Conservation (phyloP, 2,797 vertebrate species). For the Myotis pilosus region DNA sequence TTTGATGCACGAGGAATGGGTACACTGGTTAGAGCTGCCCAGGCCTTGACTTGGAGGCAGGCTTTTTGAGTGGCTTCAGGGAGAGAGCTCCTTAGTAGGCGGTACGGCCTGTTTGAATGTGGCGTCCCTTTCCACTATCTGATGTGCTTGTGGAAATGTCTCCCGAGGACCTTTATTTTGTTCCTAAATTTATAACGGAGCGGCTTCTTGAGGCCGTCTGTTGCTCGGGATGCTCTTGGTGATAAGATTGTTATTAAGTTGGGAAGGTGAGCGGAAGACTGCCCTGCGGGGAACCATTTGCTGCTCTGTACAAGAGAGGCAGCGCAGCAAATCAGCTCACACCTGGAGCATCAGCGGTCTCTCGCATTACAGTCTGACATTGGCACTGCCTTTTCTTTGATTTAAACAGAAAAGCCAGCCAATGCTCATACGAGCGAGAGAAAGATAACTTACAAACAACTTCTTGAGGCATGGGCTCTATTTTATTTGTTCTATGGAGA, state of each 20-base stretch:
- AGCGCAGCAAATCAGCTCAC: conserved; percentile 41
- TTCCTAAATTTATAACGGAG: conserved; percentile 61
- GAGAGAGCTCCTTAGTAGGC: conserved; percentile 4
- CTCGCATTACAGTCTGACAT: conserved; percentile 53
- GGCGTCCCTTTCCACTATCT: neutral
- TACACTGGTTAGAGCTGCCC: neutral
- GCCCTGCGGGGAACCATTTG: conserved; percentile 58
- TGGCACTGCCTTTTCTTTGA: conserved; percentile 34
- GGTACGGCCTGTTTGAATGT: conserved; percentile 28
- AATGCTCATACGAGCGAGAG: neutral
- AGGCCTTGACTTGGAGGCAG: conserved; percentile 32
- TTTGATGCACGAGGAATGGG: neutral
- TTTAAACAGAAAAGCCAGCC: conserved; percentile 55
- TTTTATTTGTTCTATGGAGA: conserved; percentile 49
- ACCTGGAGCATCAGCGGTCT: conserved; percentile 24
- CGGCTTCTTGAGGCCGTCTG: conserved; percentile 27
- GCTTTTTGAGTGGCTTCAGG: conserved; percentile 57
- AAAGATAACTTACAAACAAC: conserved; percentile 42
- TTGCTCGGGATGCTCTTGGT: conserved; percentile 51
- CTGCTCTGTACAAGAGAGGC: conserved; percentile 51
- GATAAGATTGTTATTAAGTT: conserved; percentile 64
- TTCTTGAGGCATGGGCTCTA: neutral
- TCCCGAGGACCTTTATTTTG: conserved; percentile 71
- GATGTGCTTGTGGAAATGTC: conserved; percentile 41
- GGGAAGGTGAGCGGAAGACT: conserved; percentile 45